A percentile compares a stretch with the other conserved stretches of the same genome.
Conservation (phyloP, 2,797 vertebrate species). For the Tapirus indicus region DNA sequence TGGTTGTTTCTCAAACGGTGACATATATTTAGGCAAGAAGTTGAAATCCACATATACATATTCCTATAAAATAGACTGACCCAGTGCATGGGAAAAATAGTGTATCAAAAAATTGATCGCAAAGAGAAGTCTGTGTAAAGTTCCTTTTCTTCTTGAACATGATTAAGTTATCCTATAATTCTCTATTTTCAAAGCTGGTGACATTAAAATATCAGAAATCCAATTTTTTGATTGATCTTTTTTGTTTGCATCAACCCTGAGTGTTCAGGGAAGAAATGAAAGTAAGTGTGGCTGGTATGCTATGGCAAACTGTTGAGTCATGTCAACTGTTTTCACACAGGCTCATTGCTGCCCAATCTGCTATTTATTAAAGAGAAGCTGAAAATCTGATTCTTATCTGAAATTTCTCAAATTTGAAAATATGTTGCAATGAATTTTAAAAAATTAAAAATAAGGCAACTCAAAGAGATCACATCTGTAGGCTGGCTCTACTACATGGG, state of each 20-base stretch:
- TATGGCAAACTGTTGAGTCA: too few relatives aligned
- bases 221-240: neutral
- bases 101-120: neutral
- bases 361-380: neutral
- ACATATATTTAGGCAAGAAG: neutral
- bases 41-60: neutral
- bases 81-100: neutral
- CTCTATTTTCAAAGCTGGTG: neutral
- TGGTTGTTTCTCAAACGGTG: neutral
- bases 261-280: neutral
- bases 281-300: neutral
- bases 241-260: neutral
- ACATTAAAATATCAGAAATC: constrained; percentile 10
- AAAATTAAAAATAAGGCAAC: neutral
- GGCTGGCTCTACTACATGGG: neutral
- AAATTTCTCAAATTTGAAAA: constrained; percentile 19
- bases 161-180: neutral
- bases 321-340: neutral
- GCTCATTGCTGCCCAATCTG: neutral
- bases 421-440: neutral
- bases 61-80: neutral
- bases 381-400: neutral
- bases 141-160: neutral
- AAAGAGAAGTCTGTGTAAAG: neutral
- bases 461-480: neutral